Evolutionary conservation across 37 sponge, comb jelly and placozoan species (phyloP).

Genomic region (Halisarca cf. caerulea): DNA sequence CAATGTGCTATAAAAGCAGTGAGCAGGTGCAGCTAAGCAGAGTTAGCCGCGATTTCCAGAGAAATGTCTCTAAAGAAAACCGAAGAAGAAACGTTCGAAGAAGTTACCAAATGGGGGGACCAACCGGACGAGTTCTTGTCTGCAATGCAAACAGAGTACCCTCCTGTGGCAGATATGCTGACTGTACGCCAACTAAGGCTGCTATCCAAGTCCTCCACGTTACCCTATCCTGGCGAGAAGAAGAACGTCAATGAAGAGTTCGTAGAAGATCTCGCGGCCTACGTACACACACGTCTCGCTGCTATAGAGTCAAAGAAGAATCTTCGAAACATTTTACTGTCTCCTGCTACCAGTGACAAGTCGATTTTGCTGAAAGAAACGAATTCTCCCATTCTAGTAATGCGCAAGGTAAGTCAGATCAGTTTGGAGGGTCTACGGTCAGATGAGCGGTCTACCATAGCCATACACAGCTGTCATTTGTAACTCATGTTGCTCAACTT

Average conservation of each 20-base stretch:
- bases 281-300: conserved; percentile 14
- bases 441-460: no score
- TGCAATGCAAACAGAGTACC: conserved; percentile 1
- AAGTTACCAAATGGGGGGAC: neutral
- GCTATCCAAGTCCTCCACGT: conserved; percentile 20
- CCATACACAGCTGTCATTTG: no score
- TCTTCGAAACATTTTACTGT: conserved; percentile 34
- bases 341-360: conserved; percentile 28
- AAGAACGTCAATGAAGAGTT: conserved; percentile 48
- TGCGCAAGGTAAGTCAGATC: neutral
- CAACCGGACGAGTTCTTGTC: conserved; percentile 35
- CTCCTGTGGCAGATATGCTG: conserved; percentile 5
- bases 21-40: no score
- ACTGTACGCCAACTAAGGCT: conserved; percentile 23
- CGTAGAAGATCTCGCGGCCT: conserved; percentile 31
- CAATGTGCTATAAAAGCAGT: no score
- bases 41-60: no score
- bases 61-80: no score
- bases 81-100: neutral
- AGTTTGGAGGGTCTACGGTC: no score
- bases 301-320: neutral
- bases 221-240: conserved; percentile 14
- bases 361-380: conserved; percentile 27
- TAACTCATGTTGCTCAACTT: no score
- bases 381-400: neutral